Percentiles rank a stretch among this genome's conserved stretches.
Evolutionary conservation across 2,797 vertebrate genomes (phyloP).

Genomic region (Myotis vivesi): DNA sequence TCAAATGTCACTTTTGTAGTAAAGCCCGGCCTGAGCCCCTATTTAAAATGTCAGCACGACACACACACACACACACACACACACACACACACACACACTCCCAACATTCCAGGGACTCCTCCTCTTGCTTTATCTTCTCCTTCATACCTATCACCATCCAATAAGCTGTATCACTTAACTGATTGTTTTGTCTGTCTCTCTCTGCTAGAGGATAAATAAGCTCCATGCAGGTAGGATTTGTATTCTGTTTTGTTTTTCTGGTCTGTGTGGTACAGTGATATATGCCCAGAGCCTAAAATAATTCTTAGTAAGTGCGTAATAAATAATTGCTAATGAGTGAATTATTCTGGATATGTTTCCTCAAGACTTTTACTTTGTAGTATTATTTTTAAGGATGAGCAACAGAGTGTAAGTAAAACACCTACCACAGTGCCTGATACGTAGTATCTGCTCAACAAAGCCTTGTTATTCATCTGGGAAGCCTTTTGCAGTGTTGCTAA

Average conservation of each 20-base stretch:
- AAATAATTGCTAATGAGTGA: not conserved
- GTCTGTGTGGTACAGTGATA: not conserved
- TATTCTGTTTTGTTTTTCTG: not conserved
- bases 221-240: not conserved
- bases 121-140: not conserved
- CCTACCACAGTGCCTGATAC: not conserved
- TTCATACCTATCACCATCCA: not conserved
- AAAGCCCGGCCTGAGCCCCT: not conserved
- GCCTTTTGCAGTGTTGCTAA: conserved; percentile 13
- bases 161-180: not conserved
- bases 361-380: not conserved
- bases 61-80: not conserved
- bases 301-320: not conserved
- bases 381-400: conserved; percentile 9
- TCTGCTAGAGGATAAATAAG: not conserved
- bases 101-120: not conserved
- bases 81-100: not conserved
- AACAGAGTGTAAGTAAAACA: not conserved
- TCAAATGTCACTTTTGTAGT: not conserved
- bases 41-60: not conserved
- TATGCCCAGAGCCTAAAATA: not conserved
- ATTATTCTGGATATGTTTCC: not conserved
- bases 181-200: not conserved
- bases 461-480: not conserved
- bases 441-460: conserved; percentile 10